Conservation (phyloP, 2,797 vertebrate species). For the Fistularia tabacaria region DNA sequence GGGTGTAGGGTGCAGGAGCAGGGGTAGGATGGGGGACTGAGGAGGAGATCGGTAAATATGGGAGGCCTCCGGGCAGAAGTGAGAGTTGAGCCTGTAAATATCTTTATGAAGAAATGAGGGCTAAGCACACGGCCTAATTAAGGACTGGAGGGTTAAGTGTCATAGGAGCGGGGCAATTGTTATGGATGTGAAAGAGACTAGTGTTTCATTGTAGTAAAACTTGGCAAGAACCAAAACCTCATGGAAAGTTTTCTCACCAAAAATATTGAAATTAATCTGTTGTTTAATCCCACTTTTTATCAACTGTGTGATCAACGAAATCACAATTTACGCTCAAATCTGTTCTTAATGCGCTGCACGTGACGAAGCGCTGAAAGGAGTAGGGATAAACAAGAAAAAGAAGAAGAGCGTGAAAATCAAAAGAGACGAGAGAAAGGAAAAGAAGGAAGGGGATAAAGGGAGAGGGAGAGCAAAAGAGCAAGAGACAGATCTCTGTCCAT, state of each 20-base stretch:
- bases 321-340: background rate
- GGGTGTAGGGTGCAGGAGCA: constrained; percentile 23
- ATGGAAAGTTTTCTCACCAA: background rate
- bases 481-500: constrained; percentile 68
- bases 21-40: constrained; percentile 20
- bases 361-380: constrained; percentile 3
- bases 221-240: background rate
- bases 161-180: constrained; percentile 40
- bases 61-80: constrained; percentile 49
- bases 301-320: no score
- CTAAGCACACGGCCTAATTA: constrained; percentile 43
- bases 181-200: constrained; percentile 51
- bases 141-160: constrained; percentile 33
- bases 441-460: constrained; percentile 9
- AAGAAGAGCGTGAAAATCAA: constrained; percentile 11
- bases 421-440: constrained; percentile 12
- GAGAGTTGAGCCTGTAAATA: constrained; percentile 57
- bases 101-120: constrained; percentile 38
- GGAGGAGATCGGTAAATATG: constrained; percentile 35
- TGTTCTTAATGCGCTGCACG: background rate
- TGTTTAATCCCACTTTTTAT: no score
- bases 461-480: constrained; percentile 21
- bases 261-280: background rate
- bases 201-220: constrained; percentile 21
- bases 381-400: constrained; percentile 20